Evolutionary conservation across 1,140 invertebrate species (phyloP).

Genomic region (Bursaphelenchus mucronatus): DNA sequence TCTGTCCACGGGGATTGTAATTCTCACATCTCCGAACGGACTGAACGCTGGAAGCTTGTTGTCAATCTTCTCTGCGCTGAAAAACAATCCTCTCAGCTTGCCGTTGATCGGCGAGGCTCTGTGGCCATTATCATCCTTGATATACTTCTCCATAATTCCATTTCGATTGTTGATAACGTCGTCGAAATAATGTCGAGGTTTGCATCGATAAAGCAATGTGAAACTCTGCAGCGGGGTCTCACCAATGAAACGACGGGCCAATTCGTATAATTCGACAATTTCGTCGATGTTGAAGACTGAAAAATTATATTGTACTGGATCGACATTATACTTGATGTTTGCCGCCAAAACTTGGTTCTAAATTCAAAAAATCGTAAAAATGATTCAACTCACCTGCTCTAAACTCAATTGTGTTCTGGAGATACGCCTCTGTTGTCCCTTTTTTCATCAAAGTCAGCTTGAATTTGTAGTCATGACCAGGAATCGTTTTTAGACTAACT

Average conservation of each 20-base stretch:
- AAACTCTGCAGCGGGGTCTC: conserved; percentile 14
- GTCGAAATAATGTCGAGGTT: conserved; percentile 56
- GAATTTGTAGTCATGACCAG: background rate
- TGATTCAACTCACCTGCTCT: background rate
- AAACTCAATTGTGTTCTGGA: background rate
- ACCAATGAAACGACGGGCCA: conserved; percentile 13
- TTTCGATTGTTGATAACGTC: conserved; percentile 39
- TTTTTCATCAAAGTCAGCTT: background rate
- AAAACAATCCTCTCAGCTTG: conserved; percentile 43
- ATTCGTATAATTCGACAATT: conserved; percentile 16
- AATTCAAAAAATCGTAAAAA: background rate
- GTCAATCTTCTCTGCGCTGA: conserved; percentile 33
- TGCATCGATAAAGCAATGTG: conserved; percentile 51
- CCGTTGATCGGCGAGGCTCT: conserved; percentile 53
- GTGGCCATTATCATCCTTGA: conserved; percentile 59
- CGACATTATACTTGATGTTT: too few species aligned
- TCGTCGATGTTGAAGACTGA: conserved; percentile 24
- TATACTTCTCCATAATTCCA: conserved; percentile 53
- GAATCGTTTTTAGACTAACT: background rate
- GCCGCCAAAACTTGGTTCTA: background rate
- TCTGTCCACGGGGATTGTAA: conserved; percentile 25
- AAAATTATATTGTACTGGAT: background rate
- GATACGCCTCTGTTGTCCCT: background rate
- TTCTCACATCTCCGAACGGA: conserved; percentile 48
- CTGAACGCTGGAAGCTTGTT: conserved; percentile 36